These are phyloP conservation scores for Gisinianus flammeolus DNA, from an alignment of 2,888 invertebrate genomes.

Conservation along the genomic window DNA sequence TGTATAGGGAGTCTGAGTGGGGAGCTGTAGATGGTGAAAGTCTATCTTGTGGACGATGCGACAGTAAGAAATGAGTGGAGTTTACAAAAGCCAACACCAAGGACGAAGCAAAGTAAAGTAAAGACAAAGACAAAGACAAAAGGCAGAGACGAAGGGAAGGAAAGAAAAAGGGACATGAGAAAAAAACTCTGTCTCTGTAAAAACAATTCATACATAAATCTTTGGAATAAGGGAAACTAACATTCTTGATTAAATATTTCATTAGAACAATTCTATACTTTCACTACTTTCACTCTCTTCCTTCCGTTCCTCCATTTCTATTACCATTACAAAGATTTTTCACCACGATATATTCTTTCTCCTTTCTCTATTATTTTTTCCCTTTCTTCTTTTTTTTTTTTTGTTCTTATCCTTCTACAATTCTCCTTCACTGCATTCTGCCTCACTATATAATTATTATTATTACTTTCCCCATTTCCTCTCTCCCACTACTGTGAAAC, in stretches of 20 bases:
- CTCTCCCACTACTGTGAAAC: too few relatives aligned
- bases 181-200: constrained; percentile 8
- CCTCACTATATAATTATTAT: neutral
- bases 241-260: constrained; percentile 35
- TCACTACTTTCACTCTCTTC: neutral
- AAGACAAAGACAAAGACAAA: neutral
- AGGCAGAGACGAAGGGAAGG: neutral
- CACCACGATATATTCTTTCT: neutral
- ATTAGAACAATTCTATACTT: constrained; percentile 1
- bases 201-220: constrained; percentile 26
- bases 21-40: neutral
- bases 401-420: too few relatives aligned
- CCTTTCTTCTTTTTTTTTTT: neutral
- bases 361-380: neutral
- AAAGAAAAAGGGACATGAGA: neutral
- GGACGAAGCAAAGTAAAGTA: neutral
- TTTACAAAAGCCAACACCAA: constrained; percentile 13
- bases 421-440: neutral
- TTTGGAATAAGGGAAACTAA: constrained; percentile 20
- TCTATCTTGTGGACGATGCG: too few relatives aligned
- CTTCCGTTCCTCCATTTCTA: neutral
- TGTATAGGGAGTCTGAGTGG: too few relatives aligned
- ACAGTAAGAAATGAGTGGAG: constrained; percentile 16
- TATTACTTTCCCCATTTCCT: neutral
- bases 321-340: neutral